Evolutionary conservation across 2,888 invertebrate genomes (phyloP).

Genomic region (Colletes collaris): DNA sequence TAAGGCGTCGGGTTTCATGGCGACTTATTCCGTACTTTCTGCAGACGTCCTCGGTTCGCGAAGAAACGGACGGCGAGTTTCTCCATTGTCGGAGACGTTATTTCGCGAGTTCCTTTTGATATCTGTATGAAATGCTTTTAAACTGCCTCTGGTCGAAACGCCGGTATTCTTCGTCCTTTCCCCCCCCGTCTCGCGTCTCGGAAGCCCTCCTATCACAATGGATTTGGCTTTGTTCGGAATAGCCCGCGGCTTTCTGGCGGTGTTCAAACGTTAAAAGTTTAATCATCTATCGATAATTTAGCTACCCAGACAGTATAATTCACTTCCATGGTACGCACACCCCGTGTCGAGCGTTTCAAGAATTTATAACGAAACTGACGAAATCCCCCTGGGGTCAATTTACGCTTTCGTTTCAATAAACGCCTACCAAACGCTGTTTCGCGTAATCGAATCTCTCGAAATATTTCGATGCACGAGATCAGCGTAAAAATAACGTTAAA

Average conservation of each 20-base stretch:
- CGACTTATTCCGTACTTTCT: slow-evolving; percentile 7
- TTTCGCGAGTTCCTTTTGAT: slow-evolving; percentile 49
- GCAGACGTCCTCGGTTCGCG: background rate
- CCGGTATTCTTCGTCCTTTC: slow-evolving; percentile 32
- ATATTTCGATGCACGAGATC: no score
- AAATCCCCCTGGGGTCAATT: no score
- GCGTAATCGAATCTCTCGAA: no score
- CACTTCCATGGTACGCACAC: background rate
- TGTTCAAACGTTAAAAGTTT: slow-evolving; percentile 34
- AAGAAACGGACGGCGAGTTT: slow-evolving; percentile 35
- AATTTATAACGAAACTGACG: background rate
- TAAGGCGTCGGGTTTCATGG: slow-evolving; percentile 21
- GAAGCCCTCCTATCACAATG: slow-evolving; percentile 44
- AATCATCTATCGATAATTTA: slow-evolving; percentile 46
- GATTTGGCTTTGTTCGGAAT: slow-evolving; percentile 40
- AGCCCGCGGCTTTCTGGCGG: slow-evolving; percentile 22
- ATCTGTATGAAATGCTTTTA: slow-evolving; percentile 40
- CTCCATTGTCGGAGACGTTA: slow-evolving; percentile 45
- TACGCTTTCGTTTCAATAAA: no score
- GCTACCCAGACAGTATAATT: slow-evolving; percentile 11
- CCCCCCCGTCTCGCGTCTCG: slow-evolving; percentile 21
- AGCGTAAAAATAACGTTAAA: no score
- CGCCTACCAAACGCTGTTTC: no score
- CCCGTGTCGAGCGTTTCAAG: background rate
- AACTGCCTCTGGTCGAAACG: slow-evolving; percentile 39